These are phyloP conservation scores for Arnoldichthys spilopterus DNA, from an alignment of 2,797 vertebrate species.

Conservation along the genomic window DNA sequence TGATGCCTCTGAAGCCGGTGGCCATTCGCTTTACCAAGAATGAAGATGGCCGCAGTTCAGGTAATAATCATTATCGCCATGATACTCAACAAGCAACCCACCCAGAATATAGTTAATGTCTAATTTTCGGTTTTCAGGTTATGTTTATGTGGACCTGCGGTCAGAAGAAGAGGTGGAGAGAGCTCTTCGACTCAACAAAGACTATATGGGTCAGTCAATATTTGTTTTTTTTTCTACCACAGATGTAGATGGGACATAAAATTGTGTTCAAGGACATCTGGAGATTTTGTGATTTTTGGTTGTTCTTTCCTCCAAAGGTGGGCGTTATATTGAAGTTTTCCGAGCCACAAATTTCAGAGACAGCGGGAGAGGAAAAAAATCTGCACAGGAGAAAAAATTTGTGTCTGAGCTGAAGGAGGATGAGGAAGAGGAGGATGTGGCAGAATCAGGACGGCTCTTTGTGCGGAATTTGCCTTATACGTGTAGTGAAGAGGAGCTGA, in stretches of 20 bases:
- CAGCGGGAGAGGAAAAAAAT: constrained; percentile 39
- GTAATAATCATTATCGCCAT: constrained; percentile 65
- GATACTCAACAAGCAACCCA: neutral
- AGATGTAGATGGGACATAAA: neutral
- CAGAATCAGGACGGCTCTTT: constrained; percentile 93
- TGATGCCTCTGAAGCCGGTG: constrained; percentile 88
- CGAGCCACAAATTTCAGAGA: constrained; percentile 59
- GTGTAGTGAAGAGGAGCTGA: constrained; percentile 90
- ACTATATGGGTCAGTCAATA: constrained; percentile 88
- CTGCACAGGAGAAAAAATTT: constrained; percentile 73
- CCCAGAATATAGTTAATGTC: neutral
- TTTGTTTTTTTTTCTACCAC: neutral
- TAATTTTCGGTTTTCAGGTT: constrained; percentile 76
- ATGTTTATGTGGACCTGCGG: constrained; percentile 90
- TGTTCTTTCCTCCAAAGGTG: constrained; percentile 72
- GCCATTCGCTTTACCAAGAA: constrained; percentile 87
- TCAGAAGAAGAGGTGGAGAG: constrained; percentile 87
- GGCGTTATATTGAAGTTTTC: constrained; percentile 89
- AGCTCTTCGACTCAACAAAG: constrained; percentile 88
- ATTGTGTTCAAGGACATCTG: neutral
- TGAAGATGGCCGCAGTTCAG: constrained; percentile 85
- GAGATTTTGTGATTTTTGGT: neutral
- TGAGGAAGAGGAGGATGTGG: constrained; percentile 92
- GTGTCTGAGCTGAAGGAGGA: constrained; percentile 80
- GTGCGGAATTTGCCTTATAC: constrained; percentile 94